Conservation (phyloP, 2,113 vertebrate species). For the Lasiurus borealis region DNA sequence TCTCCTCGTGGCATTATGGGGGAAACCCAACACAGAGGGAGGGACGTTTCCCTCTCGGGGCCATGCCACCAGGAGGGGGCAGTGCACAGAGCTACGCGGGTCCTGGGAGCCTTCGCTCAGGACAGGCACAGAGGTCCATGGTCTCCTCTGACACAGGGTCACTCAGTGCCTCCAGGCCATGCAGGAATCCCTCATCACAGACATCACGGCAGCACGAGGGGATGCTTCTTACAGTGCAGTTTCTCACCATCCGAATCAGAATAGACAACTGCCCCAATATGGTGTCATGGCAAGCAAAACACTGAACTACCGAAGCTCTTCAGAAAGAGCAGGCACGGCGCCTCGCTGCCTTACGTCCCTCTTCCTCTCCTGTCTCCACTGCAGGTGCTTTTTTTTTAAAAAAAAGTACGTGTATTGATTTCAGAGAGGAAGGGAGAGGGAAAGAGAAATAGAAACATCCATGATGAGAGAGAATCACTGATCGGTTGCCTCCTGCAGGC, state of each 20-base stretch:
- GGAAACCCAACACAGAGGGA: not conserved
- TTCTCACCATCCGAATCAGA: slow-evolving; percentile 61
- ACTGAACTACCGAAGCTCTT: slow-evolving; percentile 16
- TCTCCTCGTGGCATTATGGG: not conserved
- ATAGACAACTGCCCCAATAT: slow-evolving; percentile 53
- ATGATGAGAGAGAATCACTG: no score
- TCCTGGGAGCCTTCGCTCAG: not conserved
- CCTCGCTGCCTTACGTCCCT: not conserved
- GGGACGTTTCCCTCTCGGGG: not conserved
- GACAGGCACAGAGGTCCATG: not conserved
- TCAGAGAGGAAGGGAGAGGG: no score
- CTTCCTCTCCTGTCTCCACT: not conserved
- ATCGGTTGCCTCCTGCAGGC: no score
- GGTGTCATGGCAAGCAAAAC: slow-evolving; percentile 53
- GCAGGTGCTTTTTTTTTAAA: no score
- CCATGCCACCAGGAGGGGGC: not conserved
- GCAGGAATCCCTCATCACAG: slow-evolving; percentile 17
- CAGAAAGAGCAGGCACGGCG: not conserved
- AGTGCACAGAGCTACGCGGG: not conserved
- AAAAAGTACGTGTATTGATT: no score
- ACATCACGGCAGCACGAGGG: not conserved
- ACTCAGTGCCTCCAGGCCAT: not conserved
- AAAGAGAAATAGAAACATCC: no score
- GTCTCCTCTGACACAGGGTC: not conserved
- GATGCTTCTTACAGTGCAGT: slow-evolving; percentile 43